Evolutionary conservation across 92 coral and sea anemone genomes (phyloP).

Genomic region (Paragorgia papillata): DNA sequence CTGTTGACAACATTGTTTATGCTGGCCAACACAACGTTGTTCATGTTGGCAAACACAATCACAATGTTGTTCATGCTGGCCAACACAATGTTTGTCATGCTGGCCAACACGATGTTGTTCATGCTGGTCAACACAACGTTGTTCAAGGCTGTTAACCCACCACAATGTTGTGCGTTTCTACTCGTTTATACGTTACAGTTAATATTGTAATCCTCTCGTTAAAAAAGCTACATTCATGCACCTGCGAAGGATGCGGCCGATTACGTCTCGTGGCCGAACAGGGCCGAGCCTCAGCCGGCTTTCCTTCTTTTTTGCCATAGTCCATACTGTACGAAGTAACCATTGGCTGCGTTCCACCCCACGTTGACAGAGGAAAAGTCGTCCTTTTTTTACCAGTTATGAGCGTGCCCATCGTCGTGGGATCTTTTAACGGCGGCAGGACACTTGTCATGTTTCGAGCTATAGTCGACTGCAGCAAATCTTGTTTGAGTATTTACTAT

Average conservation of each 20-base stretch:
- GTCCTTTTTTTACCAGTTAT: not conserved
- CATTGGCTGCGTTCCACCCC: slow-evolving; percentile 37
- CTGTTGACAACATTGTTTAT: too few relatives aligned
- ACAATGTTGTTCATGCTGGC: too few relatives aligned
- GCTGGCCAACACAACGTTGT: too few relatives aligned
- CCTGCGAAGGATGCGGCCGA: slow-evolving; percentile 94
- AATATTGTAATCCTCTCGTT: slow-evolving; percentile 25
- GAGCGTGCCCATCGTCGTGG: not conserved
- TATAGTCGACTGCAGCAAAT: not conserved
- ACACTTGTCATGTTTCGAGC: slow-evolving; percentile 19
- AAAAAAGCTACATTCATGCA: slow-evolving; percentile 11
- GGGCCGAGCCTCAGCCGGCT: slow-evolving; percentile 70
- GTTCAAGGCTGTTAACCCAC: too few relatives aligned
- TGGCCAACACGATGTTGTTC: too few relatives aligned
- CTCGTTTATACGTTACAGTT: too few relatives aligned
- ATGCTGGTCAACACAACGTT: too few relatives aligned
- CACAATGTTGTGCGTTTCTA: too few relatives aligned
- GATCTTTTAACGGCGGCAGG: slow-evolving; percentile 10
- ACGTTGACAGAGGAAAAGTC: not conserved
- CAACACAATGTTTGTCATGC: too few relatives aligned
- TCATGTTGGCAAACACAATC: too few relatives aligned
- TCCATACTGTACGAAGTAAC: slow-evolving; percentile 77
- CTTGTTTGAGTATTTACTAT: not conserved
- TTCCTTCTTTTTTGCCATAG: slow-evolving; percentile 71
- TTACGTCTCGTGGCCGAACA: slow-evolving; percentile 78